Evolutionary conservation across 2,888 invertebrate species (phyloP).

Genomic region (Parthenolecanium corni): DNA sequence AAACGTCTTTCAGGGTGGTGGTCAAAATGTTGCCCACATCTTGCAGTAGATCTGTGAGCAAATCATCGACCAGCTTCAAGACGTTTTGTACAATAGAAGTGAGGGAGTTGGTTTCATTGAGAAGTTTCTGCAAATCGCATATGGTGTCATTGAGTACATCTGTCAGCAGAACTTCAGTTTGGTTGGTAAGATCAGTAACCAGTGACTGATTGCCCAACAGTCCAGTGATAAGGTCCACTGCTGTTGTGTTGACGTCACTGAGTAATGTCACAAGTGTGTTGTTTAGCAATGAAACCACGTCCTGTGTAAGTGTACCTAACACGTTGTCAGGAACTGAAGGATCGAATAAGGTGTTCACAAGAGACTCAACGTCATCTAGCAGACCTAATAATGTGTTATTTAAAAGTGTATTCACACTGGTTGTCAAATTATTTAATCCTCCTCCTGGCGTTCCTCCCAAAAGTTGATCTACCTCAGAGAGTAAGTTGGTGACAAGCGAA

Average conservation of each 20-base stretch:
- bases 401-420: background rate
- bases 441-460: background rate
- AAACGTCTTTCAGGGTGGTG: background rate
- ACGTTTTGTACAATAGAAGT: background rate
- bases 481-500: background rate
- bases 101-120: background rate
- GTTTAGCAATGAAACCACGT: background rate
- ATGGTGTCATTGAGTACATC: background rate
- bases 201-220: background rate
- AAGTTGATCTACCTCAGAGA: background rate
- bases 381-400: background rate
- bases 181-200: background rate
- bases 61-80: background rate
- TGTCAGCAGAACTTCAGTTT: background rate
- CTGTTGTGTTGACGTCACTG: background rate
- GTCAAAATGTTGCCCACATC: background rate
- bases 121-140: constrained; percentile 1
- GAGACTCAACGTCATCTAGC: background rate
- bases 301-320: background rate
- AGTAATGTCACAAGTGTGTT: background rate
- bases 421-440: background rate
- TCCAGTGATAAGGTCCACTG: background rate
- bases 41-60: background rate
- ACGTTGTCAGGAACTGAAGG: background rate
- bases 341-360: background rate